These are phyloP conservation scores for Tenthredo amoena DNA, from an alignment of 2,888 invertebrate species.

Conservation along the genomic window DNA sequence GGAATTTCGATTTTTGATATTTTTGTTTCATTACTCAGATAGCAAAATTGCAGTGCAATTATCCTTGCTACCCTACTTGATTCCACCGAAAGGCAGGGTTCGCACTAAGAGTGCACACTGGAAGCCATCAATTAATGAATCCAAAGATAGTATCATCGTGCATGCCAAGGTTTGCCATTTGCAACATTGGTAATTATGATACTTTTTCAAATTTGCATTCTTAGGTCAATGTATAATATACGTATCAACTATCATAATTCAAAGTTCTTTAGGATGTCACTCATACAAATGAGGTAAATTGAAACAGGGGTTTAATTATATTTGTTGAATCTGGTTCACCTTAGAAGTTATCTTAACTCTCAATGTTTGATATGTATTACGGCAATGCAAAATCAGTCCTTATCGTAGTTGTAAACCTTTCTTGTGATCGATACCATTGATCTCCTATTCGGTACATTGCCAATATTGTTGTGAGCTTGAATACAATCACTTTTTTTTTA, in stretches of 20 bases:
- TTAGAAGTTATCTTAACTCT: too few species aligned
- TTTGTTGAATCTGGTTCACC: background rate
- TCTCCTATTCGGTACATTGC: background rate
- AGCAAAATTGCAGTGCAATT: constrained; percentile 49
- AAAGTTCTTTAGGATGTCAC: background rate
- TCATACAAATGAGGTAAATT: background rate
- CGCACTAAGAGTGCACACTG: constrained; percentile 49
- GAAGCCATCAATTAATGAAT: constrained; percentile 54
- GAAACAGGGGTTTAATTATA: background rate
- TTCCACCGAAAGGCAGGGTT: constrained; percentile 49
- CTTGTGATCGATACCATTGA: background rate
- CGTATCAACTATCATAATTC: background rate
- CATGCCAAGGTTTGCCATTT: constrained; percentile 50
- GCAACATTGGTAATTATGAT: too few species aligned
- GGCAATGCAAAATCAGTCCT: background rate
- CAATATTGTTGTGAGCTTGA: background rate
- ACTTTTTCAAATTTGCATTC: too few species aligned
- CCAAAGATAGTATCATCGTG: constrained; percentile 45
- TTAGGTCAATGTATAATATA: too few species aligned
- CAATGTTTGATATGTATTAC: background rate
- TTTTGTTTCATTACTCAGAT: constrained; percentile 35
- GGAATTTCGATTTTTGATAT: background rate
- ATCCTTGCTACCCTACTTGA: constrained; percentile 39
- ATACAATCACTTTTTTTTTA: background rate
- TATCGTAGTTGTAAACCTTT: background rate